Percentiles rank a stretch among this genome's conserved stretches.
phyloP scores from a whole-genome alignment of 2,113 vertebrate species.

The Phodopus roborovskii region DNA sequence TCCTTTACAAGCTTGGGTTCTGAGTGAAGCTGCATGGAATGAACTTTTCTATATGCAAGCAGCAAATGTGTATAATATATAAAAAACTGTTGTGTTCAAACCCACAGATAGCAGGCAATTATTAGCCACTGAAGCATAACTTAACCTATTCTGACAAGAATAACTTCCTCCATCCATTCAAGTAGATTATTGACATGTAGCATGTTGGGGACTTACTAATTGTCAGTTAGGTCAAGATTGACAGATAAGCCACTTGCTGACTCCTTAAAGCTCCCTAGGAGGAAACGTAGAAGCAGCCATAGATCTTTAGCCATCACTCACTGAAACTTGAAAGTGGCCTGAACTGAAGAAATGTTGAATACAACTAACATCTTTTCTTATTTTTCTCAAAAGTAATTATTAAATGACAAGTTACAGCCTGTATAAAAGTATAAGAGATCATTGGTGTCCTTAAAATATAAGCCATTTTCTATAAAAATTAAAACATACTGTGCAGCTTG shows the following conservation, averaged over 20 bases:
- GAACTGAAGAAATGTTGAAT: neutral
- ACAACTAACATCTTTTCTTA: neutral
- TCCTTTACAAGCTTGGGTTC: neutral
- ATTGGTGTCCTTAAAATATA: neutral
- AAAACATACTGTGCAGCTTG: neutral
- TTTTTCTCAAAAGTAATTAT: conserved; percentile 26
- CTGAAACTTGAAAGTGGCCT: neutral
- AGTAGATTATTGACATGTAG: neutral
- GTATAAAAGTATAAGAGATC: neutral
- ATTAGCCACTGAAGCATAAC: neutral
- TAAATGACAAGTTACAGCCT: neutral
- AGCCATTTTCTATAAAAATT: neutral
- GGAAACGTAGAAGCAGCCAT: neutral
- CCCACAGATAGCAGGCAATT: neutral
- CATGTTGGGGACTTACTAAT: conserved; percentile 30
- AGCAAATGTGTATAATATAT: neutral
- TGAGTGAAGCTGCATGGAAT: neutral
- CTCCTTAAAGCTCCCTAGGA: neutral
- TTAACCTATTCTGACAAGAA: neutral
- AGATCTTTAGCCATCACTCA: neutral
- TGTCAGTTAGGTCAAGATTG: neutral
- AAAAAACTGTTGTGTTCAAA: neutral
- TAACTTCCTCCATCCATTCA: conserved; percentile 2
- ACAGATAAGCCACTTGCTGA: neutral
- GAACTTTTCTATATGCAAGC: neutral